A percentile compares a stretch with the other conserved stretches of the same genome.
Evolutionary conservation across 1,140 invertebrate species (phyloP).

Genomic region (Rhopalosiphum maidis): DNA sequence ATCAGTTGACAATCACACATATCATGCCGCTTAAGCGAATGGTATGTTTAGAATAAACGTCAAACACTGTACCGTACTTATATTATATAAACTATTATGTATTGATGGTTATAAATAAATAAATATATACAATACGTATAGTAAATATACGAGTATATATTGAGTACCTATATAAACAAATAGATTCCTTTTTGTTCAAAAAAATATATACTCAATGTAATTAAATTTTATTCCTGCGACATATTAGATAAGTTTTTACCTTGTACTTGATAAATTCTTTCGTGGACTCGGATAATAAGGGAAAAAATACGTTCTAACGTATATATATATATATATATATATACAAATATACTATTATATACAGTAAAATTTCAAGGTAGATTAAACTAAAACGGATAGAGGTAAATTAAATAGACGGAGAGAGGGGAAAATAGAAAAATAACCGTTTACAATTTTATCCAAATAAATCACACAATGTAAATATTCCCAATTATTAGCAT

Average conservation of each 20-base stretch:
- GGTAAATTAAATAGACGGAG: background rate
- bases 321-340: background rate
- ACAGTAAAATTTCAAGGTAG: background rate
- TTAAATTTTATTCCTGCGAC: background rate
- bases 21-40: background rate
- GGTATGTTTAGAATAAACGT: background rate
- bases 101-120: background rate
- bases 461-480: background rate
- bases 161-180: background rate
- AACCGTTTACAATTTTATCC: background rate
- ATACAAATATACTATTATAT: background rate
- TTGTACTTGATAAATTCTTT: conserved; percentile 3
- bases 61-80: background rate
- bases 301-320: background rate
- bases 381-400: background rate
- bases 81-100: background rate
- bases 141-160: background rate
- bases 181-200: background rate
- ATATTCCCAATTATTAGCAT: background rate
- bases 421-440: background rate
- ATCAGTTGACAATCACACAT: background rate
- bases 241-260: background rate
- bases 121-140: background rate
- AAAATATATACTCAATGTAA: background rate
- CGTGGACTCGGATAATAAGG: background rate